Evolutionary conservation across 1,140 invertebrate genomes (phyloP), one percentile per base, ranked within the genome.

Genomic region (Chymomyza costata): DNA sequence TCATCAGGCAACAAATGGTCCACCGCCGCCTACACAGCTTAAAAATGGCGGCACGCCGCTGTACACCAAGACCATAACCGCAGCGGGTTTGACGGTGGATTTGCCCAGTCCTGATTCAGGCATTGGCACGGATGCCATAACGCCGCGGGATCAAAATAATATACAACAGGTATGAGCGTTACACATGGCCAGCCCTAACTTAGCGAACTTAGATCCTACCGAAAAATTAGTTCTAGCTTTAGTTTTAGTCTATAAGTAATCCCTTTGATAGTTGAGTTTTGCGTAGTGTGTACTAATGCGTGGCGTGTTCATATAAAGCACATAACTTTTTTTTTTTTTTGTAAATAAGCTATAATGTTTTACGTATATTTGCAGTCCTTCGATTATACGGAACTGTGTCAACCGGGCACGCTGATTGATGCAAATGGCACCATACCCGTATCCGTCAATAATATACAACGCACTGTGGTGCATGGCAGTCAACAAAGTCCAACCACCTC

Each of bases 61-160:
- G 10, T 85, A 86, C 40, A 67, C 84, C 41, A 86, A 85, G 65
- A 59, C 84, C 38, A 69, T 86, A 8, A 86, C 65, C 61, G 90
- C 91, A 25, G 92, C 92, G 67, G 93, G 93, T 2, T 89, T 96
- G 31, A 95, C 93, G 3, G 94, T 97, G 63, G 95, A 97, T 87
- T 89, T 97, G 62, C 95, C 95, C 0, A 96, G 94, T 51, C 95
- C 95, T 1, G 95, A 97, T 86, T 95, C 93, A 65, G 95, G 95
- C 13, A 96, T 97, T 68, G 95, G 95, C 17, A 93, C 94, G 1
- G 94, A 96, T 74, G 93, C 94, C 60, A 94, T 95, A 76, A 96
- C 95, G 19, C 95, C 95, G 31, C 87, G 93, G 83, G 94, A 93
- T 87, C 94, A 92, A 88, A 93, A 90, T 83, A 92, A 91, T 86